These are phyloP conservation scores for Gallirallus australis DNA, from an alignment of 2,797 vertebrate genomes.

Conservation along the genomic window DNA sequence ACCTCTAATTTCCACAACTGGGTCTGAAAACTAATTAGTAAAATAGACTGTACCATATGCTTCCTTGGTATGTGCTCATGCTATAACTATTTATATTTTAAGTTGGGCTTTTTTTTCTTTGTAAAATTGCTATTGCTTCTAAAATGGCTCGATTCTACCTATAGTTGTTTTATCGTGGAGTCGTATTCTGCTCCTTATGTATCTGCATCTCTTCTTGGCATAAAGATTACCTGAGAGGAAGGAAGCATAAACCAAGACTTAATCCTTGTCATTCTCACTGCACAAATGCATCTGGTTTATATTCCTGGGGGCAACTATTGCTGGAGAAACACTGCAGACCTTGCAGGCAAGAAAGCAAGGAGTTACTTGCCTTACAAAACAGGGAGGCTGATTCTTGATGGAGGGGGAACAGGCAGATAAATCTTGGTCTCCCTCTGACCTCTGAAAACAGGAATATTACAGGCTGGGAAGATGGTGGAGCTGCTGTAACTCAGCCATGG, in stretches of 20 bases:
- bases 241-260: constrained; percentile 40
- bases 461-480: neutral
- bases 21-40: constrained; percentile 54
- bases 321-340: neutral
- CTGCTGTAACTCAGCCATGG: neutral
- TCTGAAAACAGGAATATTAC: neutral
- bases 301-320: neutral
- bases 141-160: neutral
- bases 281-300: neutral
- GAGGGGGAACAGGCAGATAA: neutral
- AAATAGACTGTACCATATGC: constrained; percentile 51
- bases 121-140: neutral
- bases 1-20: constrained; percentile 43
- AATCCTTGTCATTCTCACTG: constrained; percentile 30
- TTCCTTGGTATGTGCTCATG: constrained; percentile 27
- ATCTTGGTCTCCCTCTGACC: neutral
- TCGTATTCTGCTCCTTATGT: neutral
- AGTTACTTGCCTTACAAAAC: neutral
- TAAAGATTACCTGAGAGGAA: constrained; percentile 25
- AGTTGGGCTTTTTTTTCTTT: neutral
- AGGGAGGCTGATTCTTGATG: neutral
- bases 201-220: constrained; percentile 40
- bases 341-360: neutral
- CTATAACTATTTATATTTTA: constrained; percentile 29
- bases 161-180: constrained; percentile 1